Evolutionary conservation across 2,888 invertebrate genomes (phyloP).

Genomic region (Nysson spinosus): DNA sequence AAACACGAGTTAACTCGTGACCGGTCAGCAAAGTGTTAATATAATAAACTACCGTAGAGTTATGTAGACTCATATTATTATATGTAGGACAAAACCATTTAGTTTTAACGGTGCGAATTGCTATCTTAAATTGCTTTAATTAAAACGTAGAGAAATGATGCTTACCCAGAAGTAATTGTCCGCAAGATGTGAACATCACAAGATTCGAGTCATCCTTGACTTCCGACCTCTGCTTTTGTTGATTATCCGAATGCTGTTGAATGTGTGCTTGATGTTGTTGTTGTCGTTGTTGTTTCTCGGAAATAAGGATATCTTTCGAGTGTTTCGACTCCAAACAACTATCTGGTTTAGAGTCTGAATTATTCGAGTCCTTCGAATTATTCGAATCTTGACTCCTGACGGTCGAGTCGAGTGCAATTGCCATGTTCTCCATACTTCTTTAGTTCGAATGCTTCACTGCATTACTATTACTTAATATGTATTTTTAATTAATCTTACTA

Average conservation of each 20-base stretch:
- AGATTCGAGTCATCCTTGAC: conserved; percentile 68
- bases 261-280: conserved; percentile 56
- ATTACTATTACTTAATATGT: conserved; percentile 5
- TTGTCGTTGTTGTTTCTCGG: conserved; percentile 61
- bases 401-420: conserved; percentile 70
- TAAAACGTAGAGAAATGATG: neutral
- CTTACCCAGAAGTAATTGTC: conserved; percentile 72
- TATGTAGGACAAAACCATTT: no score
- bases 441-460: neutral
- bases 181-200: conserved; percentile 73
- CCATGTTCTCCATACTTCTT: conserved; percentile 46
- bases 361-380: conserved; percentile 68
- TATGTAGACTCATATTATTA: no score
- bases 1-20: no score
- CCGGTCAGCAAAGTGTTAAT: no score
- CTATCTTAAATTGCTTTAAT: no score
- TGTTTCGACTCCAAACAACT: conserved; percentile 73
- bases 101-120: no score
- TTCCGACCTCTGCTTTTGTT: conserved; percentile 41
- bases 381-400: conserved; percentile 74
- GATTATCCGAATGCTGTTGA: conserved; percentile 36
- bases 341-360: conserved; percentile 69
- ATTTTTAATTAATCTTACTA: no score
- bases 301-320: conserved; percentile 73
- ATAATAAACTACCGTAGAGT: no score